Conservation (phyloP, 2,113 vertebrate genomes). For the Varanus komodoensis region DNA sequence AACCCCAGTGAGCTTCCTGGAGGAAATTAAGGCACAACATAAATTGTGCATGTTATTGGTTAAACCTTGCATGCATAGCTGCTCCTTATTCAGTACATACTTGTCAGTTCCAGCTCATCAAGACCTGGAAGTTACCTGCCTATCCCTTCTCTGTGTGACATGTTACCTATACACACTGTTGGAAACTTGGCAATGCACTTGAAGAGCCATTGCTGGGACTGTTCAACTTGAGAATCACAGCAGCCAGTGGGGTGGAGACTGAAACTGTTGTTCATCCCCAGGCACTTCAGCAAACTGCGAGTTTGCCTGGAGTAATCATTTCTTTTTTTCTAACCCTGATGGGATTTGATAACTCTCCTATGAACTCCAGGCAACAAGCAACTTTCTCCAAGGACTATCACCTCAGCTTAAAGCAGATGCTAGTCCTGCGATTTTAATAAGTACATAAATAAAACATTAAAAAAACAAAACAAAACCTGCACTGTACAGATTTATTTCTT, state of each 20-base stretch:
- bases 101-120: not conserved
- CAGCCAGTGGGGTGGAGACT: not conserved
- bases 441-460: not conserved
- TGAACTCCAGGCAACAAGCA: slow-evolving; percentile 21
- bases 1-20: not conserved
- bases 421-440: not conserved
- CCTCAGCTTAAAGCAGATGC: not conserved
- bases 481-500: not conserved
- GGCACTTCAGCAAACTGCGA: not conserved
- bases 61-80: not conserved
- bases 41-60: not conserved
- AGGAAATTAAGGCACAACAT: not conserved
- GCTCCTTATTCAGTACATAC: not conserved
- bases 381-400: not conserved
- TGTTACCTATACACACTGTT: not conserved
- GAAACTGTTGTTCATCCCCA: slow-evolving; percentile 3
- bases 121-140: not conserved
- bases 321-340: not conserved
- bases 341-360: not conserved
- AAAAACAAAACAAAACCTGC: not conserved
- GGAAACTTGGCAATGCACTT: not conserved
- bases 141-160: not conserved
- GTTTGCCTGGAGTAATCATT: slow-evolving; percentile 5
- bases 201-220: not conserved
- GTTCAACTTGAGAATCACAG: not conserved